Conservation (phyloP, 2,888 invertebrate genomes). For the Phanerotoma sp. region DNA sequence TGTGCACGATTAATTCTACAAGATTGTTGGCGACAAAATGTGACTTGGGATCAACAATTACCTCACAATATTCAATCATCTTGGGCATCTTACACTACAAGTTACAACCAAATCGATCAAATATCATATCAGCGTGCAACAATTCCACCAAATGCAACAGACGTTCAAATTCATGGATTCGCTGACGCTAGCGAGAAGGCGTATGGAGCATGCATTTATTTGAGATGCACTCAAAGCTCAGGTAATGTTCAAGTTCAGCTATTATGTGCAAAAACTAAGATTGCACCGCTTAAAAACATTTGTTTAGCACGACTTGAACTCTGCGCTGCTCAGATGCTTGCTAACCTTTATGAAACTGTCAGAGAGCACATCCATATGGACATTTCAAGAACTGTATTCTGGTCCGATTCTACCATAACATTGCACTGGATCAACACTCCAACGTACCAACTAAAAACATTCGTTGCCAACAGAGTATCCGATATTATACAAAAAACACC, state of each 20-base stretch:
- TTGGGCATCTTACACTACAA: slow-evolving; percentile 20
- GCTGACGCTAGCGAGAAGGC: slow-evolving; percentile 36
- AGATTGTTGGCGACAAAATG: slow-evolving; percentile 14
- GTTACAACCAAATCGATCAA: slow-evolving; percentile 13
- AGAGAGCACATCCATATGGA: neutral
- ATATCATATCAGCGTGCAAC: slow-evolving; percentile 23
- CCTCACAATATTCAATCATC: slow-evolving; percentile 10
- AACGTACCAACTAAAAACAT: slow-evolving; percentile 16
- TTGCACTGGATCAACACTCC: slow-evolving; percentile 27
- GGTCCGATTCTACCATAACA: slow-evolving; percentile 24
- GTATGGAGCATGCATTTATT: slow-evolving; percentile 37
- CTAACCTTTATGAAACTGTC: neutral
- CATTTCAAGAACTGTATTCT: neutral
- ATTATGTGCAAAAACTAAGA: slow-evolving; percentile 27
- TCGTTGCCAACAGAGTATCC: slow-evolving; percentile 27
- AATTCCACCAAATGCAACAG: neutral
- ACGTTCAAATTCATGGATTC: slow-evolving; percentile 32
- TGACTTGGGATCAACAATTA: slow-evolving; percentile 20
- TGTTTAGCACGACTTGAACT: slow-evolving; percentile 9
- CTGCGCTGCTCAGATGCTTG: slow-evolving; percentile 23
- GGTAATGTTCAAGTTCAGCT: slow-evolving; percentile 32
- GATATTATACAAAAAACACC: slow-evolving; percentile 20
- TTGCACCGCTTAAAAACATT: slow-evolving; percentile 17
- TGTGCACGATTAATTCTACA: slow-evolving; percentile 17
- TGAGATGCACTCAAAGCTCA: slow-evolving; percentile 26